Evolutionary conservation across 2,797 vertebrate genomes (phyloP), one percentile per base, ranked within the genome.

Genomic region (Arremon aurantiirostris): DNA sequence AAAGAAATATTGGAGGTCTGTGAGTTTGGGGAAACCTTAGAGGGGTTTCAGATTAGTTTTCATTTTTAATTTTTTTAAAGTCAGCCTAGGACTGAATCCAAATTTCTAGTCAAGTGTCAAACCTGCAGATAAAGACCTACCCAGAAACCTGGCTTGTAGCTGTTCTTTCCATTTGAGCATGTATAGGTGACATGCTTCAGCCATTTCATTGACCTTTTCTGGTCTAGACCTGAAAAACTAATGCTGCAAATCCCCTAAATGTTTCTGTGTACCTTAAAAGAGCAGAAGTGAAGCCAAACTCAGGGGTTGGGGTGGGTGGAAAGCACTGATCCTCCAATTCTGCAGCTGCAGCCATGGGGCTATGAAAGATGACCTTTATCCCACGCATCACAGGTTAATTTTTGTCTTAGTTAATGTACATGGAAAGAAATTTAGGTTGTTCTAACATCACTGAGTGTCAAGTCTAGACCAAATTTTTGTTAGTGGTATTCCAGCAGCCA

Each of bases 371-470:
- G n/a, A 8, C 8, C 30, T 83, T 81, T 16, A 13, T 55, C 27
- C 28, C 9, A 10, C 19, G 4, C 14, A 41, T 30, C 0, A 0
- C 4, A 0, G 0, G 12, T 41, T 71, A 28, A 11, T 46, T 93
- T 92, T 83, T 78, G 6, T 73, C 24, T 35, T n/a, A 11, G 3
- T 55, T 91, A 66, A 35, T 11, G 1, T 30, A 65, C 50, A 4
- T 14, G 17, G 35, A 72, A 72, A 59, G 20, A 76, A 52, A 55
- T 55, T 17, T 46, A 5, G 2, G 9, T 86, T 50, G 12, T 50
- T 52, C 35, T 22, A 88, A 41, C 28, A 56, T 50, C 9, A 22
- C 18, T 0, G 5, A 55, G 4, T 42, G 12, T 61, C 55, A 93
- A 80, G 35, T 73, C 4, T n/a, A 63, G 44, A 35, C 5, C 6